Base-by-base conservation (phyloP, 1,140 invertebrate species). In the Drosophila takahashii region DNA sequence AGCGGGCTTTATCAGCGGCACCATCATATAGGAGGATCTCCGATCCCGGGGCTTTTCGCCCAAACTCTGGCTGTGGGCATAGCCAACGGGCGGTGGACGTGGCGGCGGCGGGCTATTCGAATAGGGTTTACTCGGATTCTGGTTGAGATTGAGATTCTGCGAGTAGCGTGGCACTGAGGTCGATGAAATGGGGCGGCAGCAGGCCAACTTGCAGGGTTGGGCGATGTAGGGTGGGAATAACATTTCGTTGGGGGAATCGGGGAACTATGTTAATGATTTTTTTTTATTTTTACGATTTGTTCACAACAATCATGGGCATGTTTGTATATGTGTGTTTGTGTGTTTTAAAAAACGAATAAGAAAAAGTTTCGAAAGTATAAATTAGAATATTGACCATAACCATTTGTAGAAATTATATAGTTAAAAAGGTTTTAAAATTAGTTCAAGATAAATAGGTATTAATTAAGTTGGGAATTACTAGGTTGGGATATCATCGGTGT, bases 231-330 rank as follows among this genome's bases (percentile, higher is more conserved):
- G 91, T 15, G 91, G 91, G 79, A 92, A 92, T 62, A 92, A 69
- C 91, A 92, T 91, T 92, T 92, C 91, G 70, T 73, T 89, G 56
- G 91, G 89, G 74, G 90, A 90, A 56, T 92, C 91, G 74, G 91
- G 89, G 57, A 92, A 78, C 91, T 92, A 22, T 22, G 62, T 69
- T 73, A 67, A 45, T 62, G 22, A 22, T 18, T 15, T 41, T 37
- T 44, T 29, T 18, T 26, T 37, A 26, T 15, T 26, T 32, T 26
- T 22, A 59, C 13, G 29, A 34, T 66, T 62, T 32, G 26, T 61
- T 26, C 44, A 64, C 64, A 67, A 70, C 66, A 67, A 70, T 56
- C 64, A 70, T 70, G 66, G 66, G 29, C 66, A 70, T 56, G 66
- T 44, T 45, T 58, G 56, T 72, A 16, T 44, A 67, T 59, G 39